These are phyloP conservation scores for Epirrhoe tristata DNA, from an alignment of 2,888 invertebrate species.

Conservation along the genomic window DNA sequence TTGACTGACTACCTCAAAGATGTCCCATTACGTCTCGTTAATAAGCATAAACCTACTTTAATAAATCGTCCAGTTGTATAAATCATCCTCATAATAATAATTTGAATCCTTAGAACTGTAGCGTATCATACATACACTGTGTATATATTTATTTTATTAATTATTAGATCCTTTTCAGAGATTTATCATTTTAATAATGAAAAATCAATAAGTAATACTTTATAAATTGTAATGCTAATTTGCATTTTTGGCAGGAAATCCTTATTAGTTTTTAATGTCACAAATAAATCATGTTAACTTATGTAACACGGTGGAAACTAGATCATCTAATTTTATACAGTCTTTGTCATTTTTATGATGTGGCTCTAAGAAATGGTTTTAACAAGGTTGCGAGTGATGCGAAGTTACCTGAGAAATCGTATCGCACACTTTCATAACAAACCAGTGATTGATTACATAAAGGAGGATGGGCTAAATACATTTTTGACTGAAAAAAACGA, in stretches of 20 bases:
- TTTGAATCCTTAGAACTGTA: neutral
- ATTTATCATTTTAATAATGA: conserved; percentile 1
- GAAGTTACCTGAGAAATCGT: conserved; percentile 80
- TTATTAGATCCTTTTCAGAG: neutral
- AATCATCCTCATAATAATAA: neutral
- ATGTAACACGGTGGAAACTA: conserved; percentile 36
- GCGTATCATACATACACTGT: neutral
- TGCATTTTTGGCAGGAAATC: conserved; percentile 40
- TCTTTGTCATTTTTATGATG: conserved; percentile 45
- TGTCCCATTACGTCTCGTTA: no score
- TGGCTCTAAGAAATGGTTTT: conserved; percentile 55
- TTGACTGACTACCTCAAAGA: no score
- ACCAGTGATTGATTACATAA: conserved; percentile 83
- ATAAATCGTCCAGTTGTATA: no score
- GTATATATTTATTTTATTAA: neutral
- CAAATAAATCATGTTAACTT: conserved; percentile 40
- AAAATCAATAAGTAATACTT: conserved; percentile 12
- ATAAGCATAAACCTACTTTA: no score
- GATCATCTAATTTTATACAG: conserved; percentile 33
- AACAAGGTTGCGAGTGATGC: conserved; percentile 77
- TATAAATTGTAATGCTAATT: conserved; percentile 21
- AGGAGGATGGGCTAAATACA: conserved; percentile 37
- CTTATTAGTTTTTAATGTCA: conserved; percentile 37
- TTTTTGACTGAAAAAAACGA: neutral
- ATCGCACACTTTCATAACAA: conserved; percentile 84